phyloP scores from a whole-genome alignment of 2,113 vertebrate species.

The Pteronura brasiliensis region DNA sequence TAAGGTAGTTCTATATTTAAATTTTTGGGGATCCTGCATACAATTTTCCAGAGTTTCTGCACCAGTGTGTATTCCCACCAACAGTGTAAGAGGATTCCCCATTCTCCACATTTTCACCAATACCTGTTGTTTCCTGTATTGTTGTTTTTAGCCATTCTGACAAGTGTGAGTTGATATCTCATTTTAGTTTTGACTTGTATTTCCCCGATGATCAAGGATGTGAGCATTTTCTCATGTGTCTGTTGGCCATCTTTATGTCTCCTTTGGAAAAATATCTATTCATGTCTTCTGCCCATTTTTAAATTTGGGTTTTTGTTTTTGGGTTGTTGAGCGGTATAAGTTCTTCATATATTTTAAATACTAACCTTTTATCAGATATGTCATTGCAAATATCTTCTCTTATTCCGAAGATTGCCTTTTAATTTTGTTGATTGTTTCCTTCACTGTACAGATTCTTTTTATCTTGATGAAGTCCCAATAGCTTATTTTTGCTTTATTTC shows the following conservation, averaged over 20 bases:
- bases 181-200: not conserved
- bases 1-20: not conserved
- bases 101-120: not conserved
- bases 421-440: not conserved
- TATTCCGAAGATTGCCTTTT: not conserved
- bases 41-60: not conserved
- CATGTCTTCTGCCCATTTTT: not conserved
- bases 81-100: not conserved
- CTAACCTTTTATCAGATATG: not conserved
- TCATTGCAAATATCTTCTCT: not conserved
- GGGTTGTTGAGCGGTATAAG: not conserved
- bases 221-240: not conserved
- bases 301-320: not conserved
- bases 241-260: not conserved
- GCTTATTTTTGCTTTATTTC: not conserved
- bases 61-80: not conserved
- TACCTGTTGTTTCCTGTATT: not conserved
- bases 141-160: not conserved
- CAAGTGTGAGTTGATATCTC: not conserved
- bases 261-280: not conserved
- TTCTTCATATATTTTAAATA: not conserved
- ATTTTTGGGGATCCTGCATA: not conserved
- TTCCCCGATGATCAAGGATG: not conserved
- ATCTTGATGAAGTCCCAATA: not conserved
- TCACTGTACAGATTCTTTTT: not conserved